Conservation (phyloP, 2,113 vertebrate genomes). For the Albula glossodonta region DNA sequence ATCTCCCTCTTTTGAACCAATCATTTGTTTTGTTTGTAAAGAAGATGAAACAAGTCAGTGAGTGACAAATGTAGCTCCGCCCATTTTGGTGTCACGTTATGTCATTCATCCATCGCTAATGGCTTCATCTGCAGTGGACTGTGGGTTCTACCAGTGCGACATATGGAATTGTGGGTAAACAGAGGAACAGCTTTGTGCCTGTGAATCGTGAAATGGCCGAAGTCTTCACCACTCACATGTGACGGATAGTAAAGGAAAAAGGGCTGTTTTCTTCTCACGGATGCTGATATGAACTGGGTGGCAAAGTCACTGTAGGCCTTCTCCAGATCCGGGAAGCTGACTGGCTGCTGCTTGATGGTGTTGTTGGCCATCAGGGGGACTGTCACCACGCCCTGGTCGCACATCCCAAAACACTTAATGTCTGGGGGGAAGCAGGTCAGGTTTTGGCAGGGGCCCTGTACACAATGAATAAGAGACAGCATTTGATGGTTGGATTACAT, state of each 20-base stretch:
- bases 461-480: not conserved
- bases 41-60: too few relatives aligned
- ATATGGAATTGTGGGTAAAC: too few relatives aligned
- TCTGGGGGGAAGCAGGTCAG: constrained; percentile 90
- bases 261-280: constrained; percentile 66
- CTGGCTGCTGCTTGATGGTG: constrained; percentile 80
- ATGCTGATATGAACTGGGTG: constrained; percentile 71
- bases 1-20: too few relatives aligned
- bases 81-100: too few relatives aligned
- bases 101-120: too few relatives aligned
- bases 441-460: constrained; percentile 89
- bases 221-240: constrained; percentile 70
- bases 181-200: too few relatives aligned
- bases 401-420: constrained; percentile 78
- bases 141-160: too few relatives aligned
- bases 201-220: too few relatives aligned
- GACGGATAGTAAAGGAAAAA: constrained; percentile 95
- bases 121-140: too few relatives aligned
- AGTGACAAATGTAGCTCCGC: too few relatives aligned
- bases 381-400: constrained; percentile 74
- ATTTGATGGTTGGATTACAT: too few relatives aligned
- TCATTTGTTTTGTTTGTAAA: too few relatives aligned
- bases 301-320: constrained; percentile 76
- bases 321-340: constrained; percentile 81
- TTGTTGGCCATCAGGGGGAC: constrained; percentile 78